phyloP scores from a whole-genome alignment of 1,140 invertebrate species.

The Drosophila obscura region DNA sequence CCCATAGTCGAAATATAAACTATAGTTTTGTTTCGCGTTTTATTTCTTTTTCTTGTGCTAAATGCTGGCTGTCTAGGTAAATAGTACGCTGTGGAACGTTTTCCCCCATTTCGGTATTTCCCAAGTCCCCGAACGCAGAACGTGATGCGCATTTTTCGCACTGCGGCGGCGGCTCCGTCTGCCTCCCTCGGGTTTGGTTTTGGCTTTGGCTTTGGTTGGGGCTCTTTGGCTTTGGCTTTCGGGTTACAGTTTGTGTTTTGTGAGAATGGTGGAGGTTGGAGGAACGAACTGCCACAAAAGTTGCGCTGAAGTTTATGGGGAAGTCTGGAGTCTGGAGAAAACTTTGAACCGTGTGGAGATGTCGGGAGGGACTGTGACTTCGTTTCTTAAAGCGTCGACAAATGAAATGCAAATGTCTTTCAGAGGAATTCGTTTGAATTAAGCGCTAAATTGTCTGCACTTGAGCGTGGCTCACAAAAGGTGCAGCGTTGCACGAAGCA shows the following conservation, averaged over 20 bases:
- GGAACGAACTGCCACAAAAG: conserved; percentile 58
- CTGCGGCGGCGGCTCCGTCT: conserved; percentile 51
- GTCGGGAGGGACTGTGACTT: background rate
- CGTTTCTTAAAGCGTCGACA: conserved; percentile 52
- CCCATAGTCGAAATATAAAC: background rate
- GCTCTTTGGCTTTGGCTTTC: conserved; percentile 17
- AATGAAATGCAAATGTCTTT: conserved; percentile 62
- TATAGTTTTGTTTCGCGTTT: conserved; percentile 27
- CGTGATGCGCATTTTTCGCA: conserved; percentile 81
- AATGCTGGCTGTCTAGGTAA: conserved; percentile 71
- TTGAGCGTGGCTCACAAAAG: conserved; percentile 31
- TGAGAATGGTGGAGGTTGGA: conserved; percentile 6
- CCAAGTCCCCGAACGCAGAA: conserved; percentile 63
- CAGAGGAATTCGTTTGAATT: conserved; percentile 63
- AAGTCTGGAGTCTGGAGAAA: conserved; percentile 14
- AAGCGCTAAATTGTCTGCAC: conserved; percentile 62
- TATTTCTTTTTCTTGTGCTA: conserved; percentile 44
- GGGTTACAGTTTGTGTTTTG: conserved; percentile 18
- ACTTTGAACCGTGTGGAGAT: conserved; percentile 15
- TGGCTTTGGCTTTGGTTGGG: conserved; percentile 14
- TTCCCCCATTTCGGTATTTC: conserved; percentile 19
- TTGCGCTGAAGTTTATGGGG: conserved; percentile 68
- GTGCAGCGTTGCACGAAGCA: conserved; percentile 32
- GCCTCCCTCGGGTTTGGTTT: conserved; percentile 24
- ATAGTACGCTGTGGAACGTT: conserved; percentile 53